Conservation (phyloP, 1,140 invertebrate species). For the Bombus affinis region DNA sequence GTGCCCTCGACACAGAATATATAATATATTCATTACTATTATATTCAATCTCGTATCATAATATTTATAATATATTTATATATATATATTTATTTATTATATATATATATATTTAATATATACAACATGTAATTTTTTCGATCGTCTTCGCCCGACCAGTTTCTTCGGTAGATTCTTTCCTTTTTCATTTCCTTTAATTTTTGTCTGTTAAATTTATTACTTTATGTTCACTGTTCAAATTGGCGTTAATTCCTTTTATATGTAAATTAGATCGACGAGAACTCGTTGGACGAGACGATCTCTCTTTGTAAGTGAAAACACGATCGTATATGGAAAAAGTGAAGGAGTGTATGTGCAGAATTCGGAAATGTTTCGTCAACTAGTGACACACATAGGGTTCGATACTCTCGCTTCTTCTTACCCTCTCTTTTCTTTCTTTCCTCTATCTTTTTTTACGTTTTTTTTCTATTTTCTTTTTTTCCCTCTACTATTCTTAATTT, state of each 20-base stretch:
- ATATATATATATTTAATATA: conserved; percentile 77
- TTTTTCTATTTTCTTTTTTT: background rate
- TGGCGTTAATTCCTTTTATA: background rate
- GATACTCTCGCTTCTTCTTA: conserved; percentile 11
- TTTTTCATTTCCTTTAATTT: background rate
- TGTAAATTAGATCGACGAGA: conserved; percentile 21
- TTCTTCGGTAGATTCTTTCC: background rate
- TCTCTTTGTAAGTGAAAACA: conserved; percentile 65
- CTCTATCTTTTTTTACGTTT: no score
- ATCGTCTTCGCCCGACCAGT: conserved; percentile 60
- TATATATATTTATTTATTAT: conserved; percentile 72
- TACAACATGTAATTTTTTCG: conserved; percentile 74
- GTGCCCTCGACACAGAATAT: conserved; percentile 75
- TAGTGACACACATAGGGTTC: conserved; percentile 44
- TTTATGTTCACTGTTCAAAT: background rate
- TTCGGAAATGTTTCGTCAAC: conserved; percentile 63
- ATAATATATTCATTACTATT: conserved; percentile 73
- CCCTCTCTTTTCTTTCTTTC: background rate
- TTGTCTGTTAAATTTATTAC: background rate
- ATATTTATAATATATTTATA: conserved; percentile 75
- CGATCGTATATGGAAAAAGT: conserved; percentile 59
- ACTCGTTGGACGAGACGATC: conserved; percentile 56
- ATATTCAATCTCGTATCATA: conserved; percentile 73
- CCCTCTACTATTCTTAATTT: conserved; percentile 12
- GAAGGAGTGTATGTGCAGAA: conserved; percentile 65